Evolutionary conservation across 2,888 invertebrate genomes (phyloP).

Genomic region (Griposia aprilina): DNA sequence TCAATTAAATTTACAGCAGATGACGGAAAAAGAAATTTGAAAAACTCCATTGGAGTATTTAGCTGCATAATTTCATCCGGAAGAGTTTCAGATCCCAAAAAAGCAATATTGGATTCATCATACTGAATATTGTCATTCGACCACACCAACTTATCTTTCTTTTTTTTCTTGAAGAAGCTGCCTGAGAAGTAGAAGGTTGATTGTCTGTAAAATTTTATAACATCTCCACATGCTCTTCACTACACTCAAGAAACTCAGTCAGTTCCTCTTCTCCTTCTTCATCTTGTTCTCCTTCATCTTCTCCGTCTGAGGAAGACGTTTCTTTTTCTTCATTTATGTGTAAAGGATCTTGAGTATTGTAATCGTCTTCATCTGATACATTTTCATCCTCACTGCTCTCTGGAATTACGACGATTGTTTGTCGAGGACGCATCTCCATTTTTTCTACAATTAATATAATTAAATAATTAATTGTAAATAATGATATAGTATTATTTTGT

Average conservation of each 20-base stretch:
- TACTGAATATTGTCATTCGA: background rate
- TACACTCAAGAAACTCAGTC: background rate
- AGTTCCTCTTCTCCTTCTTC: background rate
- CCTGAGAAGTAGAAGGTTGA: conserved; percentile 7
- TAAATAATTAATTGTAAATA: no score
- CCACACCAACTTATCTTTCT: background rate
- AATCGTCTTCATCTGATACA: conserved; percentile 1
- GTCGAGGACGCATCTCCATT: conserved; percentile 5
- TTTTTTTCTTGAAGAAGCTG: conserved; percentile 1
- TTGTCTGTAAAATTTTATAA: background rate
- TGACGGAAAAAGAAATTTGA: no score
- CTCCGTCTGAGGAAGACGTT: no score
- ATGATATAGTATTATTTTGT: no score
- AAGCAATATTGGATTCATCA: conserved; percentile 1
- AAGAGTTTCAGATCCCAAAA: conserved; percentile 4
- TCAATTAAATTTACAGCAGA: no score
- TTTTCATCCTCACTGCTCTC: conserved; percentile 7
- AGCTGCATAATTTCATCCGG: conserved; percentile 11
- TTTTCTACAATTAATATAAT: no score
- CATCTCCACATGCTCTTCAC: conserved; percentile 2
- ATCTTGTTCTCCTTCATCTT: background rate
- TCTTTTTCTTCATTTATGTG: no score
- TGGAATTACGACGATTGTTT: background rate
- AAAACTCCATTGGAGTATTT: conserved; percentile 8
- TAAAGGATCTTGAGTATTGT: no score